Percentiles rank a stretch among this genome's conserved stretches.
phyloP scores from a whole-genome alignment of 2,113 vertebrate genomes.

The Dascyllus trimaculatus region DNA sequence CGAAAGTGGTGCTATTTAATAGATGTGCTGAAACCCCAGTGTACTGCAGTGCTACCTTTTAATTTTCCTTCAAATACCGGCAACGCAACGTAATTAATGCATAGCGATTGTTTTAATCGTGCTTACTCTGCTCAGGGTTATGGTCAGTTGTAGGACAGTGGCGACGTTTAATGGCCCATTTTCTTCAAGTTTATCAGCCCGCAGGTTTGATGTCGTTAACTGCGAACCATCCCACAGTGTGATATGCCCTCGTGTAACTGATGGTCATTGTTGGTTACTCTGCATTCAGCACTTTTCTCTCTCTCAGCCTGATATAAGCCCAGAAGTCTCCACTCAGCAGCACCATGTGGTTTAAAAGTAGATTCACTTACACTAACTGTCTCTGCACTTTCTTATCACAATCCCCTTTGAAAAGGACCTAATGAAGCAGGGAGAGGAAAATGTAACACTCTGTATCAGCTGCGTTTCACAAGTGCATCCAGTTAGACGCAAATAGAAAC shows the following conservation, averaged over 20 bases:
- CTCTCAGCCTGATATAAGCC: conserved; percentile 48
- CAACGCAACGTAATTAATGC: conserved; percentile 30
- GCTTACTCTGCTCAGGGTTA: conserved; percentile 58
- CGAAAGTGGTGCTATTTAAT: background rate
- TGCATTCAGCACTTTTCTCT: conserved; percentile 71
- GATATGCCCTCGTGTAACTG: conserved; percentile 51
- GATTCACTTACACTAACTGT: conserved; percentile 53
- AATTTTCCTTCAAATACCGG: background rate
- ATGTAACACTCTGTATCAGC: conserved; percentile 12
- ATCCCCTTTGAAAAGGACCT: conserved; percentile 34
- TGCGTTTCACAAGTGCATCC: conserved; percentile 25
- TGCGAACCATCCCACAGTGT: conserved; percentile 35
- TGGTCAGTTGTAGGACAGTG: conserved; percentile 37
- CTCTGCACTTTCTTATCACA: conserved; percentile 69
- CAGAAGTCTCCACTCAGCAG: conserved; percentile 69
- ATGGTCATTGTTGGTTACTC: conserved; percentile 55
- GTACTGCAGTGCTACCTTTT: background rate
- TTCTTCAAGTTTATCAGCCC: conserved; percentile 60
- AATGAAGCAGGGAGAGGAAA: background rate
- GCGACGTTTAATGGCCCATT: conserved; percentile 61
- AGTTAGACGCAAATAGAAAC: conserved; percentile 38
- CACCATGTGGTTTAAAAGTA: conserved; percentile 58
- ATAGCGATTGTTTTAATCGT: conserved; percentile 52
- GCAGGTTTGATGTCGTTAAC: conserved; percentile 62
- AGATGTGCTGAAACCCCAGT: background rate